Evolutionary conservation across 2,113 vertebrate species (phyloP).

Genomic region (Hemibagrus wyckioides): DNA sequence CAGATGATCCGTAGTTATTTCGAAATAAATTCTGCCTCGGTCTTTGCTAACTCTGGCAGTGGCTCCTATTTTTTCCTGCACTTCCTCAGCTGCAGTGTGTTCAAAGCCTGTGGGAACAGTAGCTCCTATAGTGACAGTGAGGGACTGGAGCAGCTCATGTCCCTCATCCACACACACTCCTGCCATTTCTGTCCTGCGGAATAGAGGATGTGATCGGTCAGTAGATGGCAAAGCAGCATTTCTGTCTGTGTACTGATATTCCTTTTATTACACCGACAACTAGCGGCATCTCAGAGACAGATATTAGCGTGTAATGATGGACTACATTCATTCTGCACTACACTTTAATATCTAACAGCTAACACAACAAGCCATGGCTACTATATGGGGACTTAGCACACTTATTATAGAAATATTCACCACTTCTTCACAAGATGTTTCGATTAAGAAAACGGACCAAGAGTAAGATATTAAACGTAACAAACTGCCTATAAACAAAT

Average conservation of each 20-base stretch:
- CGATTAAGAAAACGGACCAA: background rate
- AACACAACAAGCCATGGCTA: too few relatives aligned
- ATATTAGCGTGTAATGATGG: background rate
- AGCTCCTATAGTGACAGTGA: slow-evolving; percentile 82
- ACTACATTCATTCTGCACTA: background rate
- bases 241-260: background rate
- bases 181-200: background rate
- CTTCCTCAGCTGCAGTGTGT: slow-evolving; percentile 87
- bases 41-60: slow-evolving; percentile 84
- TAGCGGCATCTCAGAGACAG: background rate
- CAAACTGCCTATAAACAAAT: background rate
- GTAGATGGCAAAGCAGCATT: background rate
- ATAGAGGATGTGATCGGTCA: background rate
- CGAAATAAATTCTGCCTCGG: slow-evolving; percentile 92
- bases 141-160: slow-evolving; percentile 8
- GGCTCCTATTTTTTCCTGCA: slow-evolving; percentile 87
- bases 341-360: background rate
- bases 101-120: slow-evolving; percentile 97
- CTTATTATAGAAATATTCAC: slow-evolving; percentile 1
- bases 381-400: background rate
- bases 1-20: slow-evolving; percentile 79
- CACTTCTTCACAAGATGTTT: background rate
- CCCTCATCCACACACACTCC: background rate
- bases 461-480: background rate
- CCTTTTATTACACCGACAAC: background rate